Conservation (phyloP, 1,140 invertebrate species). For the Augochlora pura region DNA sequence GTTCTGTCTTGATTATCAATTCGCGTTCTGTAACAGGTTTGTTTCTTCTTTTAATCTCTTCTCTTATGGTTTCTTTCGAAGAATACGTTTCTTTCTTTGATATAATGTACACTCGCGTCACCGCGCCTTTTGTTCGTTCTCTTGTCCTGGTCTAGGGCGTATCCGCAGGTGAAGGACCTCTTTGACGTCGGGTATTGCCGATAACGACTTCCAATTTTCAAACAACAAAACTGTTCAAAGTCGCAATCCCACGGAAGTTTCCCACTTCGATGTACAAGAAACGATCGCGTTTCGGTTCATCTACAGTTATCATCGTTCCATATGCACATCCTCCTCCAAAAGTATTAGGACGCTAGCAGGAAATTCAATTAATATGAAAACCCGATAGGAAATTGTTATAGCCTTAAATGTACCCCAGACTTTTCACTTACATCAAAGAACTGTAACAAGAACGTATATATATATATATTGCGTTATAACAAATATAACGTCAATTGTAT, state of each 20-base stretch:
- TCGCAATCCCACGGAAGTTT: too few species aligned
- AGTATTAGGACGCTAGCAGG: too few species aligned
- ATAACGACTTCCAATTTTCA: slow-evolving; percentile 1
- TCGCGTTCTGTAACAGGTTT: not conserved
- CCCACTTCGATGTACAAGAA: too few species aligned
- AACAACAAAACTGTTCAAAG: not conserved
- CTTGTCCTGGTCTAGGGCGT: slow-evolving; percentile 58
- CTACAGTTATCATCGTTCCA: not conserved
- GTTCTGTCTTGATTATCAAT: slow-evolving; percentile 37
- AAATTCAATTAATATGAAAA: too few species aligned
- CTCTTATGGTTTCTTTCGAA: not conserved
- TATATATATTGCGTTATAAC: too few species aligned
- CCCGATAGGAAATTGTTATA: too few species aligned
- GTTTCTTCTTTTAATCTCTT: not conserved
- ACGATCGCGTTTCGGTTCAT: too few species aligned
- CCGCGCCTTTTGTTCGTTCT: slow-evolving; percentile 39
- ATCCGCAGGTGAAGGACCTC: slow-evolving; percentile 50
- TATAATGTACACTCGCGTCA: slow-evolving; percentile 8
- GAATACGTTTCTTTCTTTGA: slow-evolving; percentile 1
- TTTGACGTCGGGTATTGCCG: slow-evolving; percentile 12
- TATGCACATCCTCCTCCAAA: not conserved
- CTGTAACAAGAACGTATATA: too few species aligned
- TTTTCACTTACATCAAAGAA: too few species aligned
- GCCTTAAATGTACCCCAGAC: too few species aligned
- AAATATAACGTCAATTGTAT: too few species aligned